phyloP scores from a whole-genome alignment of 2,888 invertebrate species.

The Bhutanitis thaidina region DNA sequence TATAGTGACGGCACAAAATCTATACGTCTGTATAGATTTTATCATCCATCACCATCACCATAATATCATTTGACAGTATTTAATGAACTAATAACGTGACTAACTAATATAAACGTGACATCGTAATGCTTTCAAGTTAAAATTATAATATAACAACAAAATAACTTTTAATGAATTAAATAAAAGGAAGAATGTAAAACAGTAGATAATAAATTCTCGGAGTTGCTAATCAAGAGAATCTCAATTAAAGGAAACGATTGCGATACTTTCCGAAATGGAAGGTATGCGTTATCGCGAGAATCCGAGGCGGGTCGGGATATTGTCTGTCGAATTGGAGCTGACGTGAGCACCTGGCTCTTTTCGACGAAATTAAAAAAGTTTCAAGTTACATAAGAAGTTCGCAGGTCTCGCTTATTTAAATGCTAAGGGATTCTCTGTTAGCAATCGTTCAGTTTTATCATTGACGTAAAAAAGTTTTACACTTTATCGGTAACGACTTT shows the following conservation, averaged over 20 bases:
- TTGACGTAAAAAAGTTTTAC: not conserved
- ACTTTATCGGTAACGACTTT: not conserved
- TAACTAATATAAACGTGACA: no score
- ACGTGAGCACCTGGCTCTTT: slow-evolving; percentile 71
- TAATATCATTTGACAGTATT: no score
- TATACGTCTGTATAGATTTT: no score
- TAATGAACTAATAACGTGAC: no score
- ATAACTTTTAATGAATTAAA: no score
- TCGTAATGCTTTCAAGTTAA: no score
- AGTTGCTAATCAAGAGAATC: slow-evolving; percentile 37
- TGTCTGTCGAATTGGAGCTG: slow-evolving; percentile 62
- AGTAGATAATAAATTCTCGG: slow-evolving; percentile 7
- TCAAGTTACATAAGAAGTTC: slow-evolving; percentile 59
- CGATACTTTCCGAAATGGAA: slow-evolving; percentile 36
- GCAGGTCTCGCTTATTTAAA: slow-evolving; percentile 69
- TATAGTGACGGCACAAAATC: no score
- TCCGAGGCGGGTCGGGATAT: slow-evolving; percentile 41
- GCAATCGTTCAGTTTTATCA: slow-evolving; percentile 3
- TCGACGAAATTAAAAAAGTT: slow-evolving; percentile 76
- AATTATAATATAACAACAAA: not conserved
- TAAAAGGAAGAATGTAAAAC: no score
- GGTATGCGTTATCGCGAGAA: slow-evolving; percentile 48
- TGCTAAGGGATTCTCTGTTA: slow-evolving; percentile 45
- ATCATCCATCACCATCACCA: no score
- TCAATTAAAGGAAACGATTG: slow-evolving; percentile 53